Conservation (phyloP, 1,140 invertebrate genomes). For the Andricus grossulariae region DNA sequence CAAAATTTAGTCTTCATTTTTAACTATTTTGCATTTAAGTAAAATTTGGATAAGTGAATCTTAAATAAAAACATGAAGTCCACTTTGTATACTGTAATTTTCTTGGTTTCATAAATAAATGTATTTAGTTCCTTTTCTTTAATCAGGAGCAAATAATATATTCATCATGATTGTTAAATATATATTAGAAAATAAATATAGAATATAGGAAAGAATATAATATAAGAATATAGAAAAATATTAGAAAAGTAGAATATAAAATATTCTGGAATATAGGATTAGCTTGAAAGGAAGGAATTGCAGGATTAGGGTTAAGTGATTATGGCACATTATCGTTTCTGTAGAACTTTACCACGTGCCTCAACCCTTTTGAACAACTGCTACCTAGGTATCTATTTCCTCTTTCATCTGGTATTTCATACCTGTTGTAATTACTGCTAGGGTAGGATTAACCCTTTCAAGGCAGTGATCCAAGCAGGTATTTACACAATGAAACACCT, state of each 20-base stretch:
- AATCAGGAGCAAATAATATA: too few relatives aligned
- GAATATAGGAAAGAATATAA: too few relatives aligned
- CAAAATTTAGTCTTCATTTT: too few relatives aligned
- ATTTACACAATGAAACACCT: too few relatives aligned
- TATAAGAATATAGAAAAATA: neutral
- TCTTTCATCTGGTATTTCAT: neutral
- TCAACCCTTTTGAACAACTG: constrained; percentile 54
- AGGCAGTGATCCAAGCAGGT: neutral
- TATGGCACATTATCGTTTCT: constrained; percentile 57
- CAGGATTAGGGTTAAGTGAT: constrained; percentile 41
- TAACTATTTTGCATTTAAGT: too few relatives aligned
- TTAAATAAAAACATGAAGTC: too few relatives aligned
- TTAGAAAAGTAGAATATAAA: neutral
- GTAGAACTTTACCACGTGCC: constrained; percentile 52
- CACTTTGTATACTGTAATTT: too few relatives aligned
- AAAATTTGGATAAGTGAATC: too few relatives aligned
- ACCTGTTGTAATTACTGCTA: constrained; percentile 43
- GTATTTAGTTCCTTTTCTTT: too few relatives aligned
- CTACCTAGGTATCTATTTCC: constrained; percentile 8
- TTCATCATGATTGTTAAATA: too few relatives aligned
- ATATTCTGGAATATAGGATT: neutral
- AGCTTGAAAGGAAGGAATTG: neutral
- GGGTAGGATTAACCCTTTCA: constrained; percentile 43
- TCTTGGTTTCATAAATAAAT: too few relatives aligned
- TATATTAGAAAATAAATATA: too few relatives aligned